Evolutionary conservation across 2,113 vertebrate species (phyloP).

Genomic region (Pipa parva): DNA sequence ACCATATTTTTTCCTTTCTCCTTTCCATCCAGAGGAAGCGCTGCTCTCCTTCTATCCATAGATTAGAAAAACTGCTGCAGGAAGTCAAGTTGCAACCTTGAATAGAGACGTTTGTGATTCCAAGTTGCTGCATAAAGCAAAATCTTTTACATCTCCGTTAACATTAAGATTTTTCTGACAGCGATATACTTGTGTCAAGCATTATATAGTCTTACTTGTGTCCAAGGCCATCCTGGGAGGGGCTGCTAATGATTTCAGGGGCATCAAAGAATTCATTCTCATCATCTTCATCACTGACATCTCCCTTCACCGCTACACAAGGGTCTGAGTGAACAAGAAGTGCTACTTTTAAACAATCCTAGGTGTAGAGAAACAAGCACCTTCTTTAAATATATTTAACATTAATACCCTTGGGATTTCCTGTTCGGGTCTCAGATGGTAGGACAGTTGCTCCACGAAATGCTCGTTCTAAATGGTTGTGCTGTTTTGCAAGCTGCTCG

Average conservation of each 20-base stretch:
- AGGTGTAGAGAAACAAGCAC: no score
- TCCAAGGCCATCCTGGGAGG: slow-evolving; percentile 71
- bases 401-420: slow-evolving; percentile 71
- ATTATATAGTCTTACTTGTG: slow-evolving; percentile 76
- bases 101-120: no score
- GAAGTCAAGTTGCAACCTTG: neutral
- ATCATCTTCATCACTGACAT: slow-evolving; percentile 89
- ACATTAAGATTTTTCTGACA: neutral
- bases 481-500: slow-evolving; percentile 94
- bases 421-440: slow-evolving; percentile 50
- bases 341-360: no score
- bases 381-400: no score
- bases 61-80: no score
- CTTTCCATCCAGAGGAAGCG: no score
- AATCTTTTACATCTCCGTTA: no score
- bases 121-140: no score
- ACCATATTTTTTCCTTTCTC: no score
- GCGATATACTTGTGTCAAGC: neutral
- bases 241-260: slow-evolving; percentile 84
- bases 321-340: slow-evolving; percentile 55
- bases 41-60: no score
- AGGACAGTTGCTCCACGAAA: slow-evolving; percentile 89
- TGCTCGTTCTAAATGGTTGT: slow-evolving; percentile 92
- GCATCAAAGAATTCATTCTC: slow-evolving; percentile 95
- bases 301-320: slow-evolving; percentile 73